phyloP scores from a whole-genome alignment of 2,113 vertebrate genomes.

The Chitala chitala region DNA sequence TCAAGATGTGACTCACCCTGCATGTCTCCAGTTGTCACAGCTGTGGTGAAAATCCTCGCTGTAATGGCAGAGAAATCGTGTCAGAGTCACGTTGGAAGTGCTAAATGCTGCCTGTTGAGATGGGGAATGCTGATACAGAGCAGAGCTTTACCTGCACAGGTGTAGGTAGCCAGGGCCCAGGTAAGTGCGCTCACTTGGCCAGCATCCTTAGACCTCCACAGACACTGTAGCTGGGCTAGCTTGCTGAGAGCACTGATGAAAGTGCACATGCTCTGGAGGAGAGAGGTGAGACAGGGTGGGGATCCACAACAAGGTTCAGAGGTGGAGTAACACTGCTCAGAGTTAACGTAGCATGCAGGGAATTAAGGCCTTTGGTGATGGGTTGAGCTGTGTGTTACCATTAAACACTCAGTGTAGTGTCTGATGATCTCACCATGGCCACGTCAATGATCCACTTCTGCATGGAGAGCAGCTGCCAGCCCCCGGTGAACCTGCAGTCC shows the following conservation, averaged over 20 bases:
- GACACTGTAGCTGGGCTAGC: slow-evolving; percentile 74
- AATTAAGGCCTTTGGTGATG: too few species aligned
- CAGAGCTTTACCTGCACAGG: slow-evolving; percentile 69
- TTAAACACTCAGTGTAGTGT: background rate
- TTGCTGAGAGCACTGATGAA: slow-evolving; percentile 82
- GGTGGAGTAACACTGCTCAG: too few species aligned
- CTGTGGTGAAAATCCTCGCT: slow-evolving; percentile 86
- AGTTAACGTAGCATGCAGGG: too few species aligned
- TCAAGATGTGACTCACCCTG: slow-evolving; percentile 64
- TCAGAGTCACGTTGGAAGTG: background rate
- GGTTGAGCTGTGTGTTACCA: too few species aligned
- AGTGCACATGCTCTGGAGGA: slow-evolving; percentile 76
- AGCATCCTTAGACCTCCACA: slow-evolving; percentile 75
- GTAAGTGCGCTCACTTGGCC: slow-evolving; percentile 75
- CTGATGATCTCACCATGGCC: slow-evolving; percentile 77
- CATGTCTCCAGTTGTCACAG: slow-evolving; percentile 77
- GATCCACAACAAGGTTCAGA: too few species aligned
- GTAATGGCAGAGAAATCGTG: slow-evolving; percentile 42
- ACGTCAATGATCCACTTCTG: slow-evolving; percentile 81
- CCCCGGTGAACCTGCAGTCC: slow-evolving; percentile 62
- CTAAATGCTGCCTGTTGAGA: background rate
- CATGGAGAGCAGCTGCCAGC: slow-evolving; percentile 76
- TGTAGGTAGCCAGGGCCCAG: slow-evolving; percentile 78
- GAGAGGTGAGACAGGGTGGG: background rate
- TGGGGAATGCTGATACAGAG: background rate